These are phyloP conservation scores for Chymomyza caudatula DNA, from an alignment of 2,888 invertebrate species.

Conservation along the genomic window DNA sequence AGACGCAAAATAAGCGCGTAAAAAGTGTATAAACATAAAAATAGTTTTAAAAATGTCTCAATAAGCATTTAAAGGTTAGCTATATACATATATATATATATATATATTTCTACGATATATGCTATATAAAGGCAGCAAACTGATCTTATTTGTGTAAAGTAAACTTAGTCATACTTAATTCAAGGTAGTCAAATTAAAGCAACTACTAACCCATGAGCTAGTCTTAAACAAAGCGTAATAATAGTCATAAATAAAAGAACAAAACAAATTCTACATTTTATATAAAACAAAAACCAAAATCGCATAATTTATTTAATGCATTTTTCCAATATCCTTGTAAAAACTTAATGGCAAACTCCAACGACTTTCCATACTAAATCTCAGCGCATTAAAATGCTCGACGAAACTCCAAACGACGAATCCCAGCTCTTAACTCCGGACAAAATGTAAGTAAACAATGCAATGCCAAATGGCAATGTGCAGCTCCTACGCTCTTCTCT, in stretches of 20 bases:
- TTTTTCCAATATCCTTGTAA: constrained; percentile 8
- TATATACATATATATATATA: constrained; percentile 15
- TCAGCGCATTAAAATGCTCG: constrained; percentile 33
- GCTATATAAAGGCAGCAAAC: constrained; percentile 28
- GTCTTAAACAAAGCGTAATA: constrained; percentile 33
- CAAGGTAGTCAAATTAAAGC: constrained; percentile 17
- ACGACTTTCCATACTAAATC: not conserved
- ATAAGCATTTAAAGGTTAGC: constrained; percentile 35
- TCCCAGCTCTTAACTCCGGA: constrained; percentile 21
- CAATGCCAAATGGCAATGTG: constrained; percentile 4
- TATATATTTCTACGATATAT: constrained; percentile 10
- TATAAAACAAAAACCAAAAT: constrained; percentile 39
- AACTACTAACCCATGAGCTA: constrained; percentile 26
- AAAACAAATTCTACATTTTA: constrained; percentile 67
- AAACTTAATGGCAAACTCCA: not conserved
- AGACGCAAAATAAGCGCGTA: constrained; percentile 12
- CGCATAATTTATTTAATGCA: not conserved
- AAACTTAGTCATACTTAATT: constrained; percentile 25
- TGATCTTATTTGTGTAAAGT: constrained; percentile 52
- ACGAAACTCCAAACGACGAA: constrained; percentile 18
- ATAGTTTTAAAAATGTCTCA: constrained; percentile 31
- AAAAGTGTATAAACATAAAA: constrained; percentile 31
- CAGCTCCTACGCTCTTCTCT: too few species aligned
- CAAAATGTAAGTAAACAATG: constrained; percentile 29
- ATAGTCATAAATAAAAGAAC: constrained; percentile 46